Conservation (phyloP, 2,797 vertebrate genomes). For the Craterocephalus amniculus region DNA sequence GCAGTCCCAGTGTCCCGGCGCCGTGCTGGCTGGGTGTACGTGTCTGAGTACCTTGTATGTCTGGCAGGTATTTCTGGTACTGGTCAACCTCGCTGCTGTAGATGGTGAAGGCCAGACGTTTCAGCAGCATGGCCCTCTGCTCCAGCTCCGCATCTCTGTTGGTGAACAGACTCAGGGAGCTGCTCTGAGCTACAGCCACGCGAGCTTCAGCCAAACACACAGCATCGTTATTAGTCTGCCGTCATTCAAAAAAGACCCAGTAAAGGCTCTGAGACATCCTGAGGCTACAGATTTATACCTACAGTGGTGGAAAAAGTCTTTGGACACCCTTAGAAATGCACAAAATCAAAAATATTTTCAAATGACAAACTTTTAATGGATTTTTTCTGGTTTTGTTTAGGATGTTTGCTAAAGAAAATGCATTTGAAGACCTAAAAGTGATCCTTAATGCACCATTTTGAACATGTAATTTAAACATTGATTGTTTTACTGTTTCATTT, state of each 20-base stretch:
- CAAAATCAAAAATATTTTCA: too few relatives aligned
- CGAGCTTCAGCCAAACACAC: slow-evolving; percentile 83
- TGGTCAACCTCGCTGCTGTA: slow-evolving; percentile 99
- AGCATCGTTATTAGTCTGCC: background rate
- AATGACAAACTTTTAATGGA: too few relatives aligned
- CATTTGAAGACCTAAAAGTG: too few relatives aligned
- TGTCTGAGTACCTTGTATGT: slow-evolving; percentile 91
- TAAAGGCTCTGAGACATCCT: slow-evolving; percentile 13
- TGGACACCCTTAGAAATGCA: too few relatives aligned
- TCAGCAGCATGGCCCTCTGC: slow-evolving; percentile 97
- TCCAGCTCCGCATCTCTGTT: slow-evolving; percentile 96
- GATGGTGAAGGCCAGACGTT: slow-evolving; percentile 96
- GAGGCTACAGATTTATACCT: background rate
- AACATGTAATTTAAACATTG: too few relatives aligned
- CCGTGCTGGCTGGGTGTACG: background rate
- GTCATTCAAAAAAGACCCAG: too few relatives aligned
- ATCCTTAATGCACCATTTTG: too few relatives aligned
- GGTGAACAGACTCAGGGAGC: slow-evolving; percentile 96
- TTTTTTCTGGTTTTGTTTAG: too few relatives aligned
- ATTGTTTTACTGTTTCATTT: too few relatives aligned
- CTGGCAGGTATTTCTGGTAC: slow-evolving; percentile 98
- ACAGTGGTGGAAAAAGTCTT: too few relatives aligned
- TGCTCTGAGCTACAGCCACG: slow-evolving; percentile 98
- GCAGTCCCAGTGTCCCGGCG: background rate
- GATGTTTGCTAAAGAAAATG: too few relatives aligned